Evolutionary conservation across 2,888 invertebrate species (phyloP), one percentile per base, ranked within the genome.

Genomic region (Eristalinus sepulchralis): DNA sequence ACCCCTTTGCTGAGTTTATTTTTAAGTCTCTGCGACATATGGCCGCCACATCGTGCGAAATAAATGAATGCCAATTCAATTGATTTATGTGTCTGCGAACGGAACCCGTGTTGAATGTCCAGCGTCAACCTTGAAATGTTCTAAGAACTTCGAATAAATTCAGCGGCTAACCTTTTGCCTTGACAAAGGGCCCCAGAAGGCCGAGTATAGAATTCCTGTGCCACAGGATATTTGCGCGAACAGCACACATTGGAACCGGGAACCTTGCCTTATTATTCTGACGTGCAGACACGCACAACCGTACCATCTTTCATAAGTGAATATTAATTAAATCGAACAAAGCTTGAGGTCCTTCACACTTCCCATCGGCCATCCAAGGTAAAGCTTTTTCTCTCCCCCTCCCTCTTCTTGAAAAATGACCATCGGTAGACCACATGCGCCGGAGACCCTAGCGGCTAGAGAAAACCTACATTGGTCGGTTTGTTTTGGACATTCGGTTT

Each of bases 401-500:
- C 27, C 5, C 27, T 27, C 27, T 5, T 27, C 27, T n/a, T n/a
- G n/a, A n/a, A n/a, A 77, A 47, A 6, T 85, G 85, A 73, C 85
- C 82, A 76, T 17, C 8, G 3, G 24, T 53, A 70, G 59, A 66
- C 82, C 86, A 86, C 82, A 86, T 86, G 86, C 86, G 86, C 86
- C 20, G 57, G 67, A 47, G 20, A 62, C 75, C 70, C 22, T 70
- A 64, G 60, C 62, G 82, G 57, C 83, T 70, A 83, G 75, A 73
- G 66, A 73, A 66, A 70, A 60, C 62, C 47, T 57, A 27, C 81
- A 47, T 24, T 73, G 78, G 77, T 71, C 78, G 88, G 62, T 84
- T 84, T 88, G 88, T 88, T 88, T 88, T 88, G 88, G 88, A 84
- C 88, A 88, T 73, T 88, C 78, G 84, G 66, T 68, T 83, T 59